Evolutionary conservation across 2,113 vertebrate genomes (phyloP).

Genomic region (Leptosomus discolor): DNA sequence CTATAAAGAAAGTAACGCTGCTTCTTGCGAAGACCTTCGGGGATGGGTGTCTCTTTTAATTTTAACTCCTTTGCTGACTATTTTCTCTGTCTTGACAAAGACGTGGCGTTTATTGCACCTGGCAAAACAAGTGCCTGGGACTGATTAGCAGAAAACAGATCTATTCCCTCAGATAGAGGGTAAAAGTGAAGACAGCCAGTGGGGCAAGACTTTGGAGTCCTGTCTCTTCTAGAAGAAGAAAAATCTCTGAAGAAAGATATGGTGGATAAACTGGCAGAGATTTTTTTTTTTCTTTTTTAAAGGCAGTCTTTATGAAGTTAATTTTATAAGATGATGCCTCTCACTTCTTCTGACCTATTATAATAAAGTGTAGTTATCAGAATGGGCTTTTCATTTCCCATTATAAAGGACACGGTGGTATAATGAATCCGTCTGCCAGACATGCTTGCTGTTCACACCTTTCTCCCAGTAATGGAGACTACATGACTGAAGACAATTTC

Average conservation of each 20-base stretch:
- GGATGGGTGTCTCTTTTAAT: neutral
- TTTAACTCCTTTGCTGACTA: neutral
- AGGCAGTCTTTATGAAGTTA: constrained; percentile 64
- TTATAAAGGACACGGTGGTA: constrained; percentile 53
- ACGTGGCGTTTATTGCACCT: neutral
- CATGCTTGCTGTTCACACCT: constrained; percentile 64
- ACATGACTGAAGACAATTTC: constrained; percentile 62
- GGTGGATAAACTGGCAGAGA: constrained; percentile 13
- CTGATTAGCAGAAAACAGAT: constrained; percentile 5
- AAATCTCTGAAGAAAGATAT: neutral
- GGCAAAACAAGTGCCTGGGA: constrained; percentile 27
- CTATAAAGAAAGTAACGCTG: neutral
- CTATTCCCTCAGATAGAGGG: neutral
- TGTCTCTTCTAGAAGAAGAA: neutral
- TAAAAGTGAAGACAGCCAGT: neutral
- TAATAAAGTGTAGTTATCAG: constrained; percentile 68
- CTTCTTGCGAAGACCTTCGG: neutral
- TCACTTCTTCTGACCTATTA: constrained; percentile 66
- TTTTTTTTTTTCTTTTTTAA: neutral
- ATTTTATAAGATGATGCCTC: constrained; percentile 66
- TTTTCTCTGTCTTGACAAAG: neutral
- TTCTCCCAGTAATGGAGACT: constrained; percentile 59
- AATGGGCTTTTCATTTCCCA: constrained; percentile 70
- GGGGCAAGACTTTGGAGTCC: neutral
- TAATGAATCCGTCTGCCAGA: constrained; percentile 65